Evolutionary conservation across 1,140 invertebrate genomes (phyloP).

Genomic region (Panagrolaimus sp.): DNA sequence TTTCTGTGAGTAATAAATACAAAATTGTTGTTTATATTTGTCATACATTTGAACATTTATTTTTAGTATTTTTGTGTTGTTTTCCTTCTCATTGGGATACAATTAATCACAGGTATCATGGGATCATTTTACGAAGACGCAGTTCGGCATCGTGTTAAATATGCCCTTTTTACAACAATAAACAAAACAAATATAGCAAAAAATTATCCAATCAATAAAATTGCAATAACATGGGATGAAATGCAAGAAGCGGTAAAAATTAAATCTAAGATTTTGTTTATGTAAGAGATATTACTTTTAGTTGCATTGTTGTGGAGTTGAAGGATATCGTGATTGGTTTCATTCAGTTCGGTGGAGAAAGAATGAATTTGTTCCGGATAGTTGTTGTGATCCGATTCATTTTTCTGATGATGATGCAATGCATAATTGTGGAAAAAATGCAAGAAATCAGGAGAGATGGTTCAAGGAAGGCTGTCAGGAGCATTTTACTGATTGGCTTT

Average conservation of each 20-base stretch:
- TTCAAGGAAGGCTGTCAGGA: slow-evolving; percentile 45
- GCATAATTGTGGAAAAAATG: slow-evolving; percentile 49
- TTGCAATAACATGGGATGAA: slow-evolving; percentile 43
- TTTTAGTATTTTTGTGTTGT: slow-evolving; percentile 46
- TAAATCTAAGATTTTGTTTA: background rate
- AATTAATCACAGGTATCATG: slow-evolving; percentile 47
- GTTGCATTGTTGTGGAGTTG: slow-evolving; percentile 53
- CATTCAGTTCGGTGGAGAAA: slow-evolving; percentile 38
- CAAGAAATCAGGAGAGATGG: slow-evolving; percentile 11
- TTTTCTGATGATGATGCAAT: slow-evolving; percentile 42
- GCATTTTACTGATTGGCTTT: slow-evolving; percentile 53
- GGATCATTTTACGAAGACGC: slow-evolving; percentile 40
- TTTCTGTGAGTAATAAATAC: slow-evolving; percentile 29
- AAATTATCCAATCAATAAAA: slow-evolving; percentile 23
- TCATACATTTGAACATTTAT: background rate
- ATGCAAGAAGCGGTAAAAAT: slow-evolving; percentile 37
- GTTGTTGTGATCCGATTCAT: slow-evolving; percentile 42
- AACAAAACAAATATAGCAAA: slow-evolving; percentile 26
- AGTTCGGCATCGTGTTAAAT: slow-evolving; percentile 35
- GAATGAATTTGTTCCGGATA: slow-evolving; percentile 53
- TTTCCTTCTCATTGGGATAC: slow-evolving; percentile 38
- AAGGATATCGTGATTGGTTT: slow-evolving; percentile 49
- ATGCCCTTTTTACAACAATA: slow-evolving; percentile 33
- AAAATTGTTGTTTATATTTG: slow-evolving; percentile 2
- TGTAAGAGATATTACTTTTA: slow-evolving; percentile 30